phyloP scores from a whole-genome alignment of 2,888 invertebrate species.

The Chrysolina americana region DNA sequence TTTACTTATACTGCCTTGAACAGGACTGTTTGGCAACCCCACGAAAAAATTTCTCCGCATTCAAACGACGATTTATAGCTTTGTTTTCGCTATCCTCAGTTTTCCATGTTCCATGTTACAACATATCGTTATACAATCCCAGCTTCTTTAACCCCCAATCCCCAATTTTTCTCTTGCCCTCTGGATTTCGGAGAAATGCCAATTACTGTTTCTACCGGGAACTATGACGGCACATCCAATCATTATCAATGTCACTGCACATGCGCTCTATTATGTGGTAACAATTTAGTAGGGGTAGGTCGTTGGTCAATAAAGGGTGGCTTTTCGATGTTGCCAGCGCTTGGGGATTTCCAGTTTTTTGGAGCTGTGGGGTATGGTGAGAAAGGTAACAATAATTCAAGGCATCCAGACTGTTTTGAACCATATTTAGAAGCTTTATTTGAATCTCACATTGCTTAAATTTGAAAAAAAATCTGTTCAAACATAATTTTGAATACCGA shows the following conservation, averaged over 20 bases:
- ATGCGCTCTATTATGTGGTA: background rate
- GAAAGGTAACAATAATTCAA: too few relatives aligned
- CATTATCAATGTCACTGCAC: conserved; percentile 7
- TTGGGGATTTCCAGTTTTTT: background rate
- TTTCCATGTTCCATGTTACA: background rate
- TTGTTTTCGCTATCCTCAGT: background rate
- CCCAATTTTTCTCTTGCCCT: background rate
- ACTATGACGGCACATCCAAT: conserved; percentile 16
- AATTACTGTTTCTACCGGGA: conserved; percentile 16
- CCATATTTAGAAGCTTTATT: too few relatives aligned
- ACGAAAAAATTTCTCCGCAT: background rate
- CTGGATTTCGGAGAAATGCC: background rate
- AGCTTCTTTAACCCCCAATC: background rate
- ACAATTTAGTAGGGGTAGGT: conserved; percentile 17
- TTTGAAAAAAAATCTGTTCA: too few relatives aligned
- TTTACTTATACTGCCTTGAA: too few relatives aligned
- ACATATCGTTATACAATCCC: conserved; percentile 15
- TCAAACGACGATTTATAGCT: background rate
- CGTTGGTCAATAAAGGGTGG: conserved; percentile 16
- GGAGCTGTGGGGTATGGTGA: too few relatives aligned
- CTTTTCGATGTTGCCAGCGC: background rate
- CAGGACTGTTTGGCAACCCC: background rate
- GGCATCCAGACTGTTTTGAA: too few relatives aligned
- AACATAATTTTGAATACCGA: too few relatives aligned
- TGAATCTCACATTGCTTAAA: too few relatives aligned